phyloP scores from a whole-genome alignment of 2,888 invertebrate species.

The Diadegma fenestrale region DNA sequence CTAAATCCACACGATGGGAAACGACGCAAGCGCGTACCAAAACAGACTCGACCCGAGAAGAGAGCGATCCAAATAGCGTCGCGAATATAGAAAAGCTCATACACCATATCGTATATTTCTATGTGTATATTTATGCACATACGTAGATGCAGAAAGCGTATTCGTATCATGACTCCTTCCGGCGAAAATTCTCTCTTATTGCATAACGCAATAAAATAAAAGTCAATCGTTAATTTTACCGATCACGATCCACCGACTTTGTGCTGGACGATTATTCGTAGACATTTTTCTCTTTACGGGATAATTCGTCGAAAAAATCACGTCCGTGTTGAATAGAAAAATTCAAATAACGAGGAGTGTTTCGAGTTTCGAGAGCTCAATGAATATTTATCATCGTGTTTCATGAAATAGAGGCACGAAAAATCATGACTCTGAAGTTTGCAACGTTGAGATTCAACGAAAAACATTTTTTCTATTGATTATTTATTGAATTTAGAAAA shows the following conservation, averaged over 20 bases:
- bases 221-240: not conserved
- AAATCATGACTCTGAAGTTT: no score
- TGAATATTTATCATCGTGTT: not conserved
- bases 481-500: no score
- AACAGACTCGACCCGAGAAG: slow-evolving; percentile 34
- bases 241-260: not conserved
- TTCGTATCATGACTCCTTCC: slow-evolving; percentile 45
- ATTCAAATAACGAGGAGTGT: no score
- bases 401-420: not conserved
- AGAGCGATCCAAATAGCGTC: slow-evolving; percentile 55
- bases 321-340: no score
- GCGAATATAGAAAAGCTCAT: slow-evolving; percentile 50
- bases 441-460: no score
- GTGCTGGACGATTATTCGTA: not conserved
- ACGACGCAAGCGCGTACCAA: slow-evolving; percentile 39
- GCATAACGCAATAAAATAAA: slow-evolving; percentile 41
- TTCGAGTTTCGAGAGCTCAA: no score
- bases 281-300: not conserved
- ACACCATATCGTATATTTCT: slow-evolving; percentile 16
- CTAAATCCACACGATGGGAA: slow-evolving; percentile 9
- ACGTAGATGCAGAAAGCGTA: slow-evolving; percentile 20
- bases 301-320: not conserved
- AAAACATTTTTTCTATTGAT: no score
- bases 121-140: slow-evolving; percentile 9
- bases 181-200: slow-evolving; percentile 26